Evolutionary conservation across 2,888 invertebrate genomes (phyloP).

Genomic region (Hermaeophaga mercurialis): DNA sequence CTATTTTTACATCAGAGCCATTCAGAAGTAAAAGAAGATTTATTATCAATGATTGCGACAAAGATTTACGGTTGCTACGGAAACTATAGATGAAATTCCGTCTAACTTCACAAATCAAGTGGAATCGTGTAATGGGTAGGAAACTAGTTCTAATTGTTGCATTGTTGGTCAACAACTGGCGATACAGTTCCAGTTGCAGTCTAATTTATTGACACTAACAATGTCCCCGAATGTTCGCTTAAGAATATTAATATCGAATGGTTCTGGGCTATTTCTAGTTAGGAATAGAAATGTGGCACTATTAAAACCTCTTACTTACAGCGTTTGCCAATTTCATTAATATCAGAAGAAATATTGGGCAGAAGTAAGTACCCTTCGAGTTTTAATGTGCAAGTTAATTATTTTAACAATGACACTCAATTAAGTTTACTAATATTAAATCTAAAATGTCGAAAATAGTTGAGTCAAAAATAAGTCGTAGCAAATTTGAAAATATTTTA

Average conservation of each 20-base stretch:
- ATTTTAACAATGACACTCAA: too few relatives aligned
- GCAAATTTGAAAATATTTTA: too few relatives aligned
- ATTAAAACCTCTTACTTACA: too few relatives aligned
- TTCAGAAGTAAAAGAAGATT: conserved; percentile 20
- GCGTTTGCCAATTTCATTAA: not conserved
- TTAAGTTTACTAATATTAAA: too few relatives aligned
- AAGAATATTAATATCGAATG: conserved; percentile 26
- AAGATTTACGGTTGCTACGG: conserved; percentile 15
- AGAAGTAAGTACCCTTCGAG: too few relatives aligned
- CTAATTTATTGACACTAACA: conserved; percentile 25
- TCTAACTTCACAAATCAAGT: conserved; percentile 23
- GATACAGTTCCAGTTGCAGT: conserved; percentile 16
- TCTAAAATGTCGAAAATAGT: too few relatives aligned
- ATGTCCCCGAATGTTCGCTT: conserved; percentile 9
- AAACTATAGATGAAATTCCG: conserved; percentile 20
- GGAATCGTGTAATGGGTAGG: conserved; percentile 15
- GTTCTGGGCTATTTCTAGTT: conserved; percentile 1
- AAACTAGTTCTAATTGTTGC: conserved; percentile 30
- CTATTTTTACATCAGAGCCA: conserved; percentile 11
- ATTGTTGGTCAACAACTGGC: conserved; percentile 27
- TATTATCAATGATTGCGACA: conserved; percentile 20
- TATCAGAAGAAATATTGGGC: too few relatives aligned
- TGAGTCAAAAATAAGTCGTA: too few relatives aligned
- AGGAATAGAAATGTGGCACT: too few relatives aligned
- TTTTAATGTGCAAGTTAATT: too few relatives aligned